Evolutionary conservation across 2,888 invertebrate species (phyloP).

Genomic region (Limenitis arthemis): DNA sequence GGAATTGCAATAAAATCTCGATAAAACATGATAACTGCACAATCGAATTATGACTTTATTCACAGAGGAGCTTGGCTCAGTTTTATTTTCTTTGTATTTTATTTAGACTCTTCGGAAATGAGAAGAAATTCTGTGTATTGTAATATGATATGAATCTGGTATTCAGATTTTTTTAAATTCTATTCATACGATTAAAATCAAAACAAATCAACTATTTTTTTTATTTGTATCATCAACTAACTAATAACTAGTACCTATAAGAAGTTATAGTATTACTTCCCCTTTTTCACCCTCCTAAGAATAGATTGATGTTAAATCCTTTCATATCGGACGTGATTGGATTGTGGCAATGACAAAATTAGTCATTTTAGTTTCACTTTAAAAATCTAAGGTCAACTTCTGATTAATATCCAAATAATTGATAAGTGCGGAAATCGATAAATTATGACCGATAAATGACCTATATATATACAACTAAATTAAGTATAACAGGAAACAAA

Average conservation of each 20-base stretch:
- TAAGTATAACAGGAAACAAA: no score
- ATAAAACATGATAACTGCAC: conserved; percentile 34
- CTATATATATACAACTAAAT: no score
- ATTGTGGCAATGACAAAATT: conserved; percentile 51
- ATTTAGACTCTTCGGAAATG: conserved; percentile 36
- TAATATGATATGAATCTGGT: conserved; percentile 70
- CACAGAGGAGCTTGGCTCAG: conserved; percentile 31
- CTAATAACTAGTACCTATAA: no score
- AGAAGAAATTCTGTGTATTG: conserved; percentile 56
- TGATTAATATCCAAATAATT: conserved; percentile 38
- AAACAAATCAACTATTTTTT: no score
- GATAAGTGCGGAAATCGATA: no score
- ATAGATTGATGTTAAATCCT: conserved; percentile 50
- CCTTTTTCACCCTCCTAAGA: no score
- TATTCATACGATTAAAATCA: conserved; percentile 25
- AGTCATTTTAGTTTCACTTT: conserved; percentile 53
- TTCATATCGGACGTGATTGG: conserved; percentile 72
- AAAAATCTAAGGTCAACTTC: conserved; percentile 43
- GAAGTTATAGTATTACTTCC: no score
- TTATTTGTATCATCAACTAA: no score
- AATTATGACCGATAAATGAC: no score
- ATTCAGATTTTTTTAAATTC: conserved; percentile 73
- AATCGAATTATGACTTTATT: conserved; percentile 46
- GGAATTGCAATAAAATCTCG: conserved; percentile 36
- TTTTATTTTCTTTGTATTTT: conserved; percentile 29